phyloP scores from a whole-genome alignment of 64 coral and sea anemone genomes.

The Montipora capricornis region DNA sequence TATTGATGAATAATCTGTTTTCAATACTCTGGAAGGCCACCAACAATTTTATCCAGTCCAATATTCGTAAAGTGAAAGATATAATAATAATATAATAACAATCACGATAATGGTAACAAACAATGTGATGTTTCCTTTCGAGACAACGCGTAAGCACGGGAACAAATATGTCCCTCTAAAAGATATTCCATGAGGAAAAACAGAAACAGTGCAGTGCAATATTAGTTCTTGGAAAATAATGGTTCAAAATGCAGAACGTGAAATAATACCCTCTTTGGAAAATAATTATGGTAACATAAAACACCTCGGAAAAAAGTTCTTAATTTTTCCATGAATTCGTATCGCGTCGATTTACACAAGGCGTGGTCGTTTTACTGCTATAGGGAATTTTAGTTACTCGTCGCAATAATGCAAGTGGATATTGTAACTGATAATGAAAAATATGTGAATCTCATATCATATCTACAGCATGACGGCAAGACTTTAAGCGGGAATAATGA shows the following conservation, averaged over 20 bases:
- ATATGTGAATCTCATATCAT: background rate
- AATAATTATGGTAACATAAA: background rate
- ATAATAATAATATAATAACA: background rate
- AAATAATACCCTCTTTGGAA: no score
- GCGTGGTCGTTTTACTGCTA: background rate
- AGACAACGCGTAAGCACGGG: background rate
- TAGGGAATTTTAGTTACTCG: background rate
- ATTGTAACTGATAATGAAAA: background rate
- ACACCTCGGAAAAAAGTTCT: background rate
- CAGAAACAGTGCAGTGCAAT: background rate
- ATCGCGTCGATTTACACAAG: background rate
- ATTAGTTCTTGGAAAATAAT: background rate
- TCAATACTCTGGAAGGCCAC: background rate
- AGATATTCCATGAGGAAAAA: background rate
- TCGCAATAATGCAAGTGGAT: background rate
- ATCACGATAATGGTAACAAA: constrained; percentile 19
- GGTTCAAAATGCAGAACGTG: no score
- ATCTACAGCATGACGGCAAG: no score
- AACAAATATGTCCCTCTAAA: background rate
- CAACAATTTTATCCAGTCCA: constrained; percentile 1
- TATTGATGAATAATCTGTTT: constrained; percentile 27
- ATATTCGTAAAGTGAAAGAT: background rate
- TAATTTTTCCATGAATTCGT: background rate
- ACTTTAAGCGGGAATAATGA: no score
- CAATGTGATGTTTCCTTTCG: constrained; percentile 2